Evolutionary conservation across 2,113 vertebrate species (phyloP), one percentile per base, ranked within the genome.

Genomic region (Taxidea taxus): DNA sequence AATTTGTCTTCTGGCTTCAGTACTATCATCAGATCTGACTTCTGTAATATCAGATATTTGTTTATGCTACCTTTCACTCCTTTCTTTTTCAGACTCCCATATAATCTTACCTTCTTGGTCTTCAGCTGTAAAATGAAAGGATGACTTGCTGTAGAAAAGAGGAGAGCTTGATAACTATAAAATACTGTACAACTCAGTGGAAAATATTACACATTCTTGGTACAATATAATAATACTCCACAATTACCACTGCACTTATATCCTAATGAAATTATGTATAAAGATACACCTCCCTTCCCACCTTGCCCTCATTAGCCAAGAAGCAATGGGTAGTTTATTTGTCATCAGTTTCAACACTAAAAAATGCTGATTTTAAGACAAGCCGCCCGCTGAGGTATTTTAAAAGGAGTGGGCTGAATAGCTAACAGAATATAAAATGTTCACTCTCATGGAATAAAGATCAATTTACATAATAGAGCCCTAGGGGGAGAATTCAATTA

Each of bases 261-360:
- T 97, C 93, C 92, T 96, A 96, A 96, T 91, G 62, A 77, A 94
- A 92, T 87, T 90, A 83, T 72, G 8, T 87, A 20, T 84, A 87
- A 89, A 97, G 98, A 96, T 93, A 91, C 92, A 97, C 89, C 92
- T 98, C 96, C 83, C 97, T 97, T 98, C 97, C 98, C 95, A 93
- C 98, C 98, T 98, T 16, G 91, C 93, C 95, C 91, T 99, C 98
- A 98, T 98, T 98, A 99, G 97, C 98, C 98, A 95, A 72, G 87
- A 98, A 98, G 93, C 98, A 97, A 96, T 89, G 97, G 98, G 74
- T 96, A 93, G 54, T 96, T 98, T 98, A 91, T 98, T 98, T 98
- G 97, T 95, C 96, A 97, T n/a, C 95, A 54, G 89, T 97, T 98
- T 97, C 68, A 86, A 97, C 92, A 97, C 75, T 96, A 98, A 96